Percentiles rank a stretch among this genome's conserved stretches.
Evolutionary conservation across 2,888 invertebrate genomes (phyloP).

Genomic region (Habroteleia sp.): DNA sequence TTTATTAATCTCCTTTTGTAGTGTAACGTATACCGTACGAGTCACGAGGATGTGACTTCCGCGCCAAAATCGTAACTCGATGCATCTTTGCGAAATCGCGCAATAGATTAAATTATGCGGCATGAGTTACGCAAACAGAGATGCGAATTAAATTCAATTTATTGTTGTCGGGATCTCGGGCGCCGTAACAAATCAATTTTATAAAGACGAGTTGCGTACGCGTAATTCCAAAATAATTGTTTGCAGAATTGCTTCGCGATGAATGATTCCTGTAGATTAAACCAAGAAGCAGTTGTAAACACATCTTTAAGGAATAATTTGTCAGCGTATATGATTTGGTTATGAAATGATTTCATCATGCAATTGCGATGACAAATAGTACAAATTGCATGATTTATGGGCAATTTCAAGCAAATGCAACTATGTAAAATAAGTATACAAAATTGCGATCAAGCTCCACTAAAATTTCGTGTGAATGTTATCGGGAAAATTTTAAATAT

Average conservation of each 20-base stretch:
- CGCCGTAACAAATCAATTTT: constrained; percentile 26
- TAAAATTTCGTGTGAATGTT: too few species aligned
- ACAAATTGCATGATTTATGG: too few species aligned
- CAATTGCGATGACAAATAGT: too few species aligned
- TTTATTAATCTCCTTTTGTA: constrained; percentile 33
- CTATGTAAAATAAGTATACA: too few species aligned
- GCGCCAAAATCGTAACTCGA: constrained; percentile 25
- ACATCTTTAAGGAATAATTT: too few species aligned
- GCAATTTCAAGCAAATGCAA: too few species aligned
- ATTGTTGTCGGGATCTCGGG: constrained; percentile 20
- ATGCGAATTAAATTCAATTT: constrained; percentile 46
- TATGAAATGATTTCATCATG: too few species aligned
- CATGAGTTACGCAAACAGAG: constrained; percentile 33
- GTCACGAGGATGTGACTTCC: constrained; percentile 14
- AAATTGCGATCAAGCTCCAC: too few species aligned
- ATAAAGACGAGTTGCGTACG: constrained; percentile 14
- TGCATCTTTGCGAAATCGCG: constrained; percentile 26
- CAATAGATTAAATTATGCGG: background rate
- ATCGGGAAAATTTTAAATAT: too few species aligned
- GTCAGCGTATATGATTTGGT: too few species aligned
- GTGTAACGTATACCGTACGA: background rate
- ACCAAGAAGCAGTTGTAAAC: constrained; percentile 3
- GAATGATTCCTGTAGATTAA: constrained; percentile 9
- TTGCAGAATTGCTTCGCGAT: constrained; percentile 9
- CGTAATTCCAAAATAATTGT: constrained; percentile 29